Conservation (phyloP, 1,140 invertebrate genomes). For the Ridgeia piscesae region DNA sequence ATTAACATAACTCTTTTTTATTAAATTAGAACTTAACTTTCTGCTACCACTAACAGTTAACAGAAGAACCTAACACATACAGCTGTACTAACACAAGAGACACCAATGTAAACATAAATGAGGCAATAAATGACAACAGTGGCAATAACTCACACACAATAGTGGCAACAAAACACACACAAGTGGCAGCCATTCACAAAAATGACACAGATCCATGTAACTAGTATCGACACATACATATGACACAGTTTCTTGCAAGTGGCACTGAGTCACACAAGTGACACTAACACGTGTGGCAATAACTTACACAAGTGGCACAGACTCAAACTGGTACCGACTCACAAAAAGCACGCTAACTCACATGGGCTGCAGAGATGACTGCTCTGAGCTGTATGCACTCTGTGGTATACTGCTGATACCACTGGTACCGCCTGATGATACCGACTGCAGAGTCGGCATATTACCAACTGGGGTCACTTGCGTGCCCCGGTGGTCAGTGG, state of each 20-base stretch:
- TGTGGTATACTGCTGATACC: conserved; percentile 51
- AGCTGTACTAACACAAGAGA: too few relatives aligned
- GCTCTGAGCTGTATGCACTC: conserved; percentile 14
- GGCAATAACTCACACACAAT: not conserved
- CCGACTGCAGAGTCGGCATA: conserved; percentile 32
- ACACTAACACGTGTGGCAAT: not conserved
- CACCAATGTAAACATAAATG: too few relatives aligned
- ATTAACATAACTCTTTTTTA: too few relatives aligned
- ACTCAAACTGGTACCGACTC: not conserved
- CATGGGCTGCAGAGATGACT: not conserved
- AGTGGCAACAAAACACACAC: not conserved
- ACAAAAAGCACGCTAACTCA: not conserved
- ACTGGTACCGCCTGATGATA: conserved; percentile 41
- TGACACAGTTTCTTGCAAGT: not conserved
- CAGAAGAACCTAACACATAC: too few relatives aligned
- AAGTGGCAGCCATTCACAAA: not conserved
- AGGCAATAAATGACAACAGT: not conserved
- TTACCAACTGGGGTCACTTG: not conserved
- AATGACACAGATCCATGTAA: not conserved
- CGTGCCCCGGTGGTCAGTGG: not conserved
- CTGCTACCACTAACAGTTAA: too few relatives aligned
- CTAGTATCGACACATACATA: not conserved
- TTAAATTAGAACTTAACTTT: too few relatives aligned
- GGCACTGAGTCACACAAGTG: not conserved
- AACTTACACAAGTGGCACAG: not conserved